A percentile compares a stretch with the other conserved stretches of the same genome.
Evolutionary conservation across 1,140 invertebrate species (phyloP).

Genomic region (Triops cancriformis): DNA sequence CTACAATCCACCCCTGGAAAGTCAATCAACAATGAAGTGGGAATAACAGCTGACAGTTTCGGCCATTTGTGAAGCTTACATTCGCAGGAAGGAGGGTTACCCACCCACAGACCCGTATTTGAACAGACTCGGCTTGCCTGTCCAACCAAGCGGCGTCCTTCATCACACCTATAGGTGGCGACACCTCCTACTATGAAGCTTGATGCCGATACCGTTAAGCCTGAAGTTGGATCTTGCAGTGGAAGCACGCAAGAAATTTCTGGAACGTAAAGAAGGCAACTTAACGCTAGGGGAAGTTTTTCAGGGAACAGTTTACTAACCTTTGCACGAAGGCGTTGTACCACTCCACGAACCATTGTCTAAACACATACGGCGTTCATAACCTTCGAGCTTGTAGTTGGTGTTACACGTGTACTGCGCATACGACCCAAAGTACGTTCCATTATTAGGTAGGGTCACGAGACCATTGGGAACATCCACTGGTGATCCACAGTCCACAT

Average conservation of each 20-base stretch:
- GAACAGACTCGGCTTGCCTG: conserved; percentile 66
- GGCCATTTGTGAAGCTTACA: conserved; percentile 50
- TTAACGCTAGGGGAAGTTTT: conserved; percentile 17
- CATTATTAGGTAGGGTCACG: conserved; percentile 68
- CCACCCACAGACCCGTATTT: conserved; percentile 72
- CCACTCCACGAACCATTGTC: conserved; percentile 83
- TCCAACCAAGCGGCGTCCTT: conserved; percentile 69
- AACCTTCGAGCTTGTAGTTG: conserved; percentile 72
- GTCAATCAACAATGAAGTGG: conserved; percentile 27
- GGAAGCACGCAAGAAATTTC: conserved; percentile 62
- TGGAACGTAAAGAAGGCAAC: conserved; percentile 37
- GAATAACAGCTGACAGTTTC: background rate
- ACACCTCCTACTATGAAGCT: conserved; percentile 63
- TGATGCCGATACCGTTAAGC: conserved; percentile 49
- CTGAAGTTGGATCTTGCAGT: conserved; percentile 52
- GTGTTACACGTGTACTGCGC: conserved; percentile 72
- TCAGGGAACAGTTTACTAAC: conserved; percentile 39
- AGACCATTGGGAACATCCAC: conserved; percentile 59
- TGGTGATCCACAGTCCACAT: conserved; percentile 77
- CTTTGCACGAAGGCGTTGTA: conserved; percentile 62
- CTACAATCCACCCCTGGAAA: conserved; percentile 70
- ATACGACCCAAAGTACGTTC: conserved; percentile 74
- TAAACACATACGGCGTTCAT: conserved; percentile 66
- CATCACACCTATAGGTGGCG: conserved; percentile 68
- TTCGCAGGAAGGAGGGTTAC: conserved; percentile 63